These are phyloP conservation scores for Pangasianodon hypophthalmus DNA, from an alignment of 2,113 vertebrate species.

Conservation along the genomic window DNA sequence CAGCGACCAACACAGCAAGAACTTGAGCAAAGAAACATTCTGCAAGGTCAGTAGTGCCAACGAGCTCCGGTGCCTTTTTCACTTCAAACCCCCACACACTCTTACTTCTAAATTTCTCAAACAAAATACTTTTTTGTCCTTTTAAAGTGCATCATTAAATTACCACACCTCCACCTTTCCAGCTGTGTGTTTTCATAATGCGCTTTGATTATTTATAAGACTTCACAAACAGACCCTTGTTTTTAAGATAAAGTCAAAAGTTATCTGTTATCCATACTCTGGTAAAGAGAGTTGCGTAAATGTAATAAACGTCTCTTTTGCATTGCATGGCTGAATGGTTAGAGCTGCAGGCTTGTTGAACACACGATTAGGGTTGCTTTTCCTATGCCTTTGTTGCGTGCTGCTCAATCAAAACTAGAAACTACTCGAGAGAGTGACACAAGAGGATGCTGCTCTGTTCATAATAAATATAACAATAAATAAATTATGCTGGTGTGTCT, in stretches of 20 bases:
- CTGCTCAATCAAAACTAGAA: too few relatives aligned
- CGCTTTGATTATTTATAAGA: background rate
- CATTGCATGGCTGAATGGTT: background rate
- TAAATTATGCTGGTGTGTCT: too few relatives aligned
- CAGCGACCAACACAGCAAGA: slow-evolving; percentile 91
- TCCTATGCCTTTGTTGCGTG: too few relatives aligned
- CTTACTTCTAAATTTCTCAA: too few relatives aligned
- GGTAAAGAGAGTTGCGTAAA: background rate
- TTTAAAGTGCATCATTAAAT: background rate
- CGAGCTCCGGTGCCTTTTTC: background rate
- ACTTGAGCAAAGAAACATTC: slow-evolving; percentile 94
- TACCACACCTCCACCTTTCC: background rate
- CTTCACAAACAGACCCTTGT: background rate
- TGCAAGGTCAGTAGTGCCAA: slow-evolving; percentile 76
- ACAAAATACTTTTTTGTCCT: background rate
- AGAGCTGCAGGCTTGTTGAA: background rate
- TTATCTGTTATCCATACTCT: background rate
- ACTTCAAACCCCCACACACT: too few relatives aligned
- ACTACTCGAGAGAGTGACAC: too few relatives aligned
- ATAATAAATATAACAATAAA: too few relatives aligned
- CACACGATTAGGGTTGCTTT: background rate
- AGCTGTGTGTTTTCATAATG: background rate
- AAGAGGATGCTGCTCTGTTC: too few relatives aligned
- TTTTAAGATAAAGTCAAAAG: too few relatives aligned
- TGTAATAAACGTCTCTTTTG: background rate